phyloP scores from a whole-genome alignment of 2,888 invertebrate genomes.

The Timema podura region DNA sequence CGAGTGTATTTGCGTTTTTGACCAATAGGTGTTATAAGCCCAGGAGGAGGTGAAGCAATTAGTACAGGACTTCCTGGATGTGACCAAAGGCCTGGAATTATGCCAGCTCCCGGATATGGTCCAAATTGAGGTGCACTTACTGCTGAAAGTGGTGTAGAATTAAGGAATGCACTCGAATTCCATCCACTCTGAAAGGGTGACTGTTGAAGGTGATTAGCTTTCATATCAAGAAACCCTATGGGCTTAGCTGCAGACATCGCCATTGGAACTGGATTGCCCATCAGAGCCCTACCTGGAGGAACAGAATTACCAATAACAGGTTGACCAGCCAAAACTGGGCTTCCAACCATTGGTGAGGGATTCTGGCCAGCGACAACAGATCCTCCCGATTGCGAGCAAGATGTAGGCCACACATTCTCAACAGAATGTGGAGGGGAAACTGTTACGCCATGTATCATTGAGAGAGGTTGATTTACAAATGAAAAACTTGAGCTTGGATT shows the following conservation, averaged over 20 bases:
- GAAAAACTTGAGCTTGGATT: not conserved
- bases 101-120: slow-evolving; percentile 29
- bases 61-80: slow-evolving; percentile 33
- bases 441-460: slow-evolving; percentile 27
- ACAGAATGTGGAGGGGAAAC: slow-evolving; percentile 22
- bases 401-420: slow-evolving; percentile 20
- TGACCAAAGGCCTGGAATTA: slow-evolving; percentile 32
- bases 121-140: slow-evolving; percentile 31
- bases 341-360: slow-evolving; percentile 25
- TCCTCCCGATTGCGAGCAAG: not conserved
- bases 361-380: not conserved
- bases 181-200: slow-evolving; percentile 28
- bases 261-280: slow-evolving; percentile 33
- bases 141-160: slow-evolving; percentile 28
- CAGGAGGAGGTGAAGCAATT: slow-evolving; percentile 31
- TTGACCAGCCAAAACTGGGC: slow-evolving; percentile 18
- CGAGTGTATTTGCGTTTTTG: slow-evolving; percentile 44
- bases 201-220: slow-evolving; percentile 24
- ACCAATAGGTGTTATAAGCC: slow-evolving; percentile 40
- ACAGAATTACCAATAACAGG: slow-evolving; percentile 35
- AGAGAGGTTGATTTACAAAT: slow-evolving; percentile 18
- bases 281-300: slow-evolving; percentile 28
- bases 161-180: slow-evolving; percentile 28
- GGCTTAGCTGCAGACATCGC: slow-evolving; percentile 31
- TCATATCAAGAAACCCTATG: slow-evolving; percentile 32